Percentiles rank a stretch among this genome's conserved stretches.
These are phyloP conservation scores for Megalopta genalis DNA, from an alignment of 1,140 invertebrate species.

Conservation along the genomic window DNA sequence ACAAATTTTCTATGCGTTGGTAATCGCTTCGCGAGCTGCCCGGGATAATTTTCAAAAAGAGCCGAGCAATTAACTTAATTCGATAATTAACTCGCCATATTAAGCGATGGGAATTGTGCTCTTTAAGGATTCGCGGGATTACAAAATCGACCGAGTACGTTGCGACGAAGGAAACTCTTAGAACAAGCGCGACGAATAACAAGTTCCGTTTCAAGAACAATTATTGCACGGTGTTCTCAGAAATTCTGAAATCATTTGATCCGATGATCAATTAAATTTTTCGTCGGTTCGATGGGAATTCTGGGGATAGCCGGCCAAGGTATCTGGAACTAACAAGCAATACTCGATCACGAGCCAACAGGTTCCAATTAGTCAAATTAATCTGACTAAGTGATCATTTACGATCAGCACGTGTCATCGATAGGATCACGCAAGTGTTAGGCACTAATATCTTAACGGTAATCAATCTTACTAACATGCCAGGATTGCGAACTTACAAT, in stretches of 20 bases:
- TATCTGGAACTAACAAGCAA: neutral
- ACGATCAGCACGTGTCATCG: neutral
- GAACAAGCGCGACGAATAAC: too few species aligned
- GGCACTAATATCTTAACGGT: neutral
- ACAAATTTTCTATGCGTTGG: neutral
- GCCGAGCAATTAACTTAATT: too few species aligned
- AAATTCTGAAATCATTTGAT: neutral
- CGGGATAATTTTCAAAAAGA: too few species aligned
- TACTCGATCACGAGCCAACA: neutral
- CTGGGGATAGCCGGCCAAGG: neutral
- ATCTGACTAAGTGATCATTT: conserved; percentile 1
- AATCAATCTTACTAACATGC: too few species aligned
- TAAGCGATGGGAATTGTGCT: too few species aligned
- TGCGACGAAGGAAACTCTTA: too few species aligned
- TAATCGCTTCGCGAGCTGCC: neutral
- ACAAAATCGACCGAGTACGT: too few species aligned
- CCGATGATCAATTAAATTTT: neutral
- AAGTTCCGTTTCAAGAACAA: too few species aligned
- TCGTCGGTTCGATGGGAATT: neutral
- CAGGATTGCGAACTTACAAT: too few species aligned
- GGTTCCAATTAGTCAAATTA: neutral
- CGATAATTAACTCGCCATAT: too few species aligned
- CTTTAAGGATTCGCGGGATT: too few species aligned
- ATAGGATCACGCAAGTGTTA: neutral
- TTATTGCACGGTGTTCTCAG: too few species aligned